Evolutionary conservation across 2,797 vertebrate species (phyloP).

Genomic region (Sebastes umbrosus): DNA sequence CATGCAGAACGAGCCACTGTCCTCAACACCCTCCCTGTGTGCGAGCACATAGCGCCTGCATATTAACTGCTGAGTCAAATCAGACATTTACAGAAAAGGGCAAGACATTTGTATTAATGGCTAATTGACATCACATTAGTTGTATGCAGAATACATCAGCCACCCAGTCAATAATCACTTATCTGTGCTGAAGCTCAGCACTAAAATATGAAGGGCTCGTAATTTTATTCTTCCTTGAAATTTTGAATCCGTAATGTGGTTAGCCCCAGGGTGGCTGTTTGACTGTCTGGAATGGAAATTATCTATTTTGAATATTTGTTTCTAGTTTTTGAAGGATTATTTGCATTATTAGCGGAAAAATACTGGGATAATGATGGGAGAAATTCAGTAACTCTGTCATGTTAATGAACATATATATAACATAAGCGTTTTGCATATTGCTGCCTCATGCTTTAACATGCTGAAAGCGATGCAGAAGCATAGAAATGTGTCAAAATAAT

Average conservation of each 20-base stretch:
- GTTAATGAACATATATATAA: background rate
- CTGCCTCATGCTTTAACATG: background rate
- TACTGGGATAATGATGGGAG: background rate
- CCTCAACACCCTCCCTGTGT: slow-evolving; percentile 65
- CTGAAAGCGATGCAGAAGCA: background rate
- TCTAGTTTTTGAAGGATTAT: slow-evolving; percentile 17
- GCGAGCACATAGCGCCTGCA: slow-evolving; percentile 60
- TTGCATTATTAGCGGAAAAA: background rate
- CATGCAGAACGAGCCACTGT: slow-evolving; percentile 60
- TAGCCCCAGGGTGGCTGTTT: slow-evolving; percentile 10
- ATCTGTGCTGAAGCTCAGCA: slow-evolving; percentile 62
- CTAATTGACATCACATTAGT: slow-evolving; percentile 83
- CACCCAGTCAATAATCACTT: slow-evolving; percentile 81
- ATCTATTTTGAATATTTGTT: slow-evolving; percentile 31
- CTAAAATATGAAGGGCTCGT: slow-evolving; percentile 45
- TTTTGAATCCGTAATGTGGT: slow-evolving; percentile 47
- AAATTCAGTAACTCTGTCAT: background rate
- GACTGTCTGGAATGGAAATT: slow-evolving; percentile 11
- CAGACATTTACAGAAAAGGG: slow-evolving; percentile 80
- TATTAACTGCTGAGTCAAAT: slow-evolving; percentile 77
- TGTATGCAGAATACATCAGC: slow-evolving; percentile 79
- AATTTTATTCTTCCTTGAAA: slow-evolving; percentile 48
- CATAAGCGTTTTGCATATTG: background rate
- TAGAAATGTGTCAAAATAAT: background rate
- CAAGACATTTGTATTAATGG: slow-evolving; percentile 83